Evolutionary conservation across 2,888 invertebrate genomes (phyloP), one percentile per base, ranked within the genome.

Genomic region (Hydraecia micacea): DNA sequence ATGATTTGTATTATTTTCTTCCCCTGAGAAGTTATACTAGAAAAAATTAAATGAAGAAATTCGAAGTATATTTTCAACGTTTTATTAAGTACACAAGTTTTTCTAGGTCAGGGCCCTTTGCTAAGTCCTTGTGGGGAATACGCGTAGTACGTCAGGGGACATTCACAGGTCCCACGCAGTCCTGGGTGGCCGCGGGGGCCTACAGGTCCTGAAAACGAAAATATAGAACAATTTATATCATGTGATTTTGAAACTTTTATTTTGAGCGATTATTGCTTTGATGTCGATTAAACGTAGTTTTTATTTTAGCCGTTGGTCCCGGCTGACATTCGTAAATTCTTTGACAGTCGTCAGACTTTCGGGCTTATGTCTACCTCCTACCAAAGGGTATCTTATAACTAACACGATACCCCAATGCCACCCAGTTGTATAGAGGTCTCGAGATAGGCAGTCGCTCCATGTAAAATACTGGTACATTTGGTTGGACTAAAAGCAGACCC

Each of bases 181-280:
- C 98, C 98, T 25, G 97, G 97, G 28, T 96, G 91, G 4, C 98
- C 98, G 80, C 97, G 94, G 39, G 97, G 95, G 1, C 96, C 96
- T 11, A 94, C 92, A 0, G 94, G 79, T 86, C 97, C 97, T 94
- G 85, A 84, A 80, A 73, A 71, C 25, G 9, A 18, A 39, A 66
- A 58, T 46, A 13, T 21, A 21, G 7, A 68, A 70, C n/a, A 58
- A n/a, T 39, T 11, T 36, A 36, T 18, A 55, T 18, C 6, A 55
- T 70, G 7, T 7, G 1, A n/a, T 55, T 39, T 21, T 18, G 0
- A 52, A 70, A 70, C 36, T 11, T 11, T 39, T 11, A 18, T 18
- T 55, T 18, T 18, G 15, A 25, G 13, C 3, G 15, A 32, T 25
- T 52, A 15, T 8, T 25, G 25, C 25, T 9, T 32, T 52, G 18